phyloP scores from a whole-genome alignment of 1,140 invertebrate genomes.

The Papilio polyxenes region DNA sequence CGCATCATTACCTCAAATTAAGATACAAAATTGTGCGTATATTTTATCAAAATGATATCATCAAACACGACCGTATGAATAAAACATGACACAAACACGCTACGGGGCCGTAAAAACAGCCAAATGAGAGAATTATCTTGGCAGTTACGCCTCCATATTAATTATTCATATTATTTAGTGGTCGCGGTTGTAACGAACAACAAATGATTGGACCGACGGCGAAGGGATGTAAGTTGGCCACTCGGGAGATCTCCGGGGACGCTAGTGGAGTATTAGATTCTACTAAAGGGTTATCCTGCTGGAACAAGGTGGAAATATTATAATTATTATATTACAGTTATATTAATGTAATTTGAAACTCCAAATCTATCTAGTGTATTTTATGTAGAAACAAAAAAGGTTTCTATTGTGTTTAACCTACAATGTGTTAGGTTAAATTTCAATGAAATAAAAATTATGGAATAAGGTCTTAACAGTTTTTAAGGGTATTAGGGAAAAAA shows the following conservation, averaged over 20 bases:
- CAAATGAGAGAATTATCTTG: conserved; percentile 48
- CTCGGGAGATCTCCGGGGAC: conserved; percentile 1
- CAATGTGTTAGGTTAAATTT: no score
- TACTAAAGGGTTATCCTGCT: conserved; percentile 25
- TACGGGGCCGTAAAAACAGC: conserved; percentile 23
- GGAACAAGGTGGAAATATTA: conserved; percentile 2
- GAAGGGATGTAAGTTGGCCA: neutral
- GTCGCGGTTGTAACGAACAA: conserved; percentile 50
- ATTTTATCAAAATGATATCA: conserved; percentile 29
- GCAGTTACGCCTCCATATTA: conserved; percentile 45
- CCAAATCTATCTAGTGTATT: neutral
- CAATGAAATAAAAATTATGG: no score
- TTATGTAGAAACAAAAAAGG: neutral
- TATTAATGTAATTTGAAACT: conserved; percentile 14
- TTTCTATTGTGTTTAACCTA: neutral
- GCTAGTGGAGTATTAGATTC: conserved; percentile 8
- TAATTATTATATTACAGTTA: conserved; percentile 8
- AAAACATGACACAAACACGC: conserved; percentile 34
- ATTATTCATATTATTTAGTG: conserved; percentile 61
- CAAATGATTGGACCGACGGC: conserved; percentile 46
- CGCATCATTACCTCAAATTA: conserved; percentile 6
- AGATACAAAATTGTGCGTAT: conserved; percentile 18
- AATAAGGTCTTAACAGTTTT: no score
- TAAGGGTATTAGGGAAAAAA: no score
- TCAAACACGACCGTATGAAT: conserved; percentile 32